Base-by-base conservation (phyloP, 2,797 vertebrate species). In the Lindbergichthys nudifrons region DNA sequence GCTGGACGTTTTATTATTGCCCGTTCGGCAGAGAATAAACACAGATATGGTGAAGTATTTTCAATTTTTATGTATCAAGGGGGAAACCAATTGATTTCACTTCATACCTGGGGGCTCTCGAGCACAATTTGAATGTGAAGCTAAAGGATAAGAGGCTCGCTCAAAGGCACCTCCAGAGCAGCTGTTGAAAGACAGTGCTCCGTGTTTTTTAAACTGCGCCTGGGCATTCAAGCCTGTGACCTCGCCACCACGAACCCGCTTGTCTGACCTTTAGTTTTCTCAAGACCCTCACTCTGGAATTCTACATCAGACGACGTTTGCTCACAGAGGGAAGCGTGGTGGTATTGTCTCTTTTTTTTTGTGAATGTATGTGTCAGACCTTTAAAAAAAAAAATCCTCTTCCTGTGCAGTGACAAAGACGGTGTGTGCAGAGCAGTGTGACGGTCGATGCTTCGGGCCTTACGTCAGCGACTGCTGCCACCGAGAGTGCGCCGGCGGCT, bases 381-480 rank as follows among this genome's bases (percentile, higher is more conserved):
- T 88, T 92, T 58, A 26, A 26, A 26, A 26, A 26, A 26, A 75
- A 82, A 59, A 81, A 58, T 73, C 65, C 43, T 50, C 62, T 79
- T 60, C 70, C 72, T 36, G 62, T 57, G 56, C 88, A 99, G 98
- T 99, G 90, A 99, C 97, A 1, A 98, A 97, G 94, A 98, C 97
- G 0, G 97, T 99, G 89, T 99, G 98, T 64, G 98, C 97, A 0
- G 97, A 99, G 87, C 98, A 99, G 90, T 99, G 98, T 73, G 98
- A 99, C 30, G 96, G 97, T 52, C 96, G 97, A 70, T 99, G 98
- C 91, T 98, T 97, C 0, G 97, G 98, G 52, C 96, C 97, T 30
- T 98, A 96, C n/a, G 96, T 99, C 92, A 99, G 97, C 0, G 96
- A 98, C 94, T 99, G 98, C 92, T 99, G 98, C 88, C 97, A 99